phyloP scores from a whole-genome alignment of 2,888 invertebrate species.

The Oscheius sp. region DNA sequence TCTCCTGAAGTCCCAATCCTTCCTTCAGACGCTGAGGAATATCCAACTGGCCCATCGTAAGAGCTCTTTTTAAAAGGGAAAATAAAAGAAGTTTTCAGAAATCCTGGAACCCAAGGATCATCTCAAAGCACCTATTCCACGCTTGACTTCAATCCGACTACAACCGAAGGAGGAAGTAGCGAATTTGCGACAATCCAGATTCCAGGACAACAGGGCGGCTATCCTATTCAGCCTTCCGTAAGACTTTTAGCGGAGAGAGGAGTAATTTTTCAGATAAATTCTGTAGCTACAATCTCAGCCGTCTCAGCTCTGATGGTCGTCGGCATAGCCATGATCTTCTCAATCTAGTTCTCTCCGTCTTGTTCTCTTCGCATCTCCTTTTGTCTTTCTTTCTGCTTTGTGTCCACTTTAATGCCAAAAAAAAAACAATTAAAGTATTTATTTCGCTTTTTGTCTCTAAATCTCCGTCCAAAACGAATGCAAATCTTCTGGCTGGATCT shows the following conservation, averaged over 20 bases:
- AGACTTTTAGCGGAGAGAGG: background rate
- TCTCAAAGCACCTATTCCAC: no score
- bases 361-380: background rate
- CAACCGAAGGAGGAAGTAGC: no score
- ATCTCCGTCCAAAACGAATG: background rate
- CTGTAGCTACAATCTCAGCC: background rate
- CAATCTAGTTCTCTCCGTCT: background rate
- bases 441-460: background rate
- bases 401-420: background rate
- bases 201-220: no score
- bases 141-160: no score
- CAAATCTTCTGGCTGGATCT: background rate
- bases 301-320: background rate
- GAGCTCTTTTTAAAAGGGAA: no score
- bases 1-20: no score
- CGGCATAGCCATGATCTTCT: background rate
- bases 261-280: background rate
- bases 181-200: no score
- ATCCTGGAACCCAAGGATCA: no score
- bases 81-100: no score
- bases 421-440: conserved; percentile 8
- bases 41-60: no score
- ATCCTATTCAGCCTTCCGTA: no score
- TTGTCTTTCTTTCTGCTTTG: conserved; percentile 10
- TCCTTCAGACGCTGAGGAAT: no score